Base-by-base conservation (phyloP, 1,140 invertebrate species). In the Pollicipes pollicipes region DNA sequence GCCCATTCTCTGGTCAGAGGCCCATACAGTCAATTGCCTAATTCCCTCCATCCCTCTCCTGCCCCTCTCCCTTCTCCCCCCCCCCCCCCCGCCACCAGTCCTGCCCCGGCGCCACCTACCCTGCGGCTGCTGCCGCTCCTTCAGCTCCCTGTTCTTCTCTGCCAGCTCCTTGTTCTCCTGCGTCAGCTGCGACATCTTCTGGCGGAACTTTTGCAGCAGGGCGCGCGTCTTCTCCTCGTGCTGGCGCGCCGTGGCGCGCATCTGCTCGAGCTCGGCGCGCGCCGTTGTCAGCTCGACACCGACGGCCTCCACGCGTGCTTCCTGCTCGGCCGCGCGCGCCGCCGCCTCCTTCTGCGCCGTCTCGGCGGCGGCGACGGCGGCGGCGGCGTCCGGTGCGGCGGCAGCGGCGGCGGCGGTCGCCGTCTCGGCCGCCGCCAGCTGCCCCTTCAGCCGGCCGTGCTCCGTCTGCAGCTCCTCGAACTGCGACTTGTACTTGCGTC, bases 391-490 rank as follows among this genome's bases (percentile, higher is more conserved):
- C n/a, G n/a, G n/a, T n/a, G n/a, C n/a, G n/a, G n/a, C n/a, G n/a
- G n/a, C n/a, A n/a, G n/a, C n/a, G n/a, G 45, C 45, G 45, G 45
- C 45, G 45, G 3, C n/a, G 64, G 64, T n/a, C 3, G 64, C 64
- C n/a, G 64, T 66, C 64, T 27, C 8, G 17, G n/a, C 72, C 72
- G n/a, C 64, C 27, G n/a, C 28, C 64, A 66, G 64, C 77, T 83
- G 74, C 30, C 72, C 70, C 2, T 67, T 71, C 37, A 76, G n/a
- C 29, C 71, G 69, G 70, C 76, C 75, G 66, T 73, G 83, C 73
- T 83, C 85, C 74, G 86, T 84, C 76, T 89, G 87, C 0, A 86
- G 76, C 73, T 91, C 90, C 77, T 92, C 89, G 77, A 85, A 92
- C 75, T 90, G 90, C 8, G 85, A 28, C 64, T 66, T 66, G 64